Evolutionary conservation across 2,797 vertebrate species (phyloP).

Genomic region (Caiman crocodilus): DNA sequence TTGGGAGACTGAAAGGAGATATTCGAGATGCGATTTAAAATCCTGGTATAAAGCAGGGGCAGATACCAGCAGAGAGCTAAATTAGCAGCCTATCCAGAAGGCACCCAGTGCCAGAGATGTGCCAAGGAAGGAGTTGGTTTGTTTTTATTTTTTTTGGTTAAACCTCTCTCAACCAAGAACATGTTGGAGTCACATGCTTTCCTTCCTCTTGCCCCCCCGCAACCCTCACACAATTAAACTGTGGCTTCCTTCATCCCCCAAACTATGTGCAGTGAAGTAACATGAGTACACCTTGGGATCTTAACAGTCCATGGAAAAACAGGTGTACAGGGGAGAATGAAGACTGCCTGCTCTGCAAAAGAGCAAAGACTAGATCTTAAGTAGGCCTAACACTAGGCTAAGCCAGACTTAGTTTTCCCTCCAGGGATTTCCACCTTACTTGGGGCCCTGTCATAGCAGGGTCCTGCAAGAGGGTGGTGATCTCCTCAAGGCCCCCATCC

Average conservation of each 20-base stretch:
- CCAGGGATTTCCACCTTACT: background rate
- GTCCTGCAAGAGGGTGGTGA: too few relatives aligned
- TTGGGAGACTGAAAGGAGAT: background rate
- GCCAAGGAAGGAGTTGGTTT: background rate
- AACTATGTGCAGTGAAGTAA: background rate
- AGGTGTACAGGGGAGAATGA: background rate
- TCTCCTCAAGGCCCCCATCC: too few relatives aligned
- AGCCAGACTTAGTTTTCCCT: too few relatives aligned
- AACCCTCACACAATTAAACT: background rate
- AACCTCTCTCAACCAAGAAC: too few relatives aligned
- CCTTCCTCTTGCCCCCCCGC: too few relatives aligned
- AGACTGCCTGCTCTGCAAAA: rapidly evolving
- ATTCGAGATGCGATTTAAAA: background rate
- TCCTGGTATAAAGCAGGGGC: background rate
- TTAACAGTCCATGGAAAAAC: background rate
- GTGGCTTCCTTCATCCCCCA: background rate
- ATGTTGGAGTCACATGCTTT: background rate
- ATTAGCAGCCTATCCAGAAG: background rate
- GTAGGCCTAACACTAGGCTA: background rate
- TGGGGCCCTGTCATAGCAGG: background rate
- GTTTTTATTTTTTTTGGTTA: too few relatives aligned
- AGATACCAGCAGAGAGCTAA: background rate
- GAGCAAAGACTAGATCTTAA: background rate
- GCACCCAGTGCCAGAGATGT: background rate
- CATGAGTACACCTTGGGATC: background rate